phyloP scores from a whole-genome alignment of 1,140 invertebrate genomes.

The Rhopalosiphum maidis region DNA sequence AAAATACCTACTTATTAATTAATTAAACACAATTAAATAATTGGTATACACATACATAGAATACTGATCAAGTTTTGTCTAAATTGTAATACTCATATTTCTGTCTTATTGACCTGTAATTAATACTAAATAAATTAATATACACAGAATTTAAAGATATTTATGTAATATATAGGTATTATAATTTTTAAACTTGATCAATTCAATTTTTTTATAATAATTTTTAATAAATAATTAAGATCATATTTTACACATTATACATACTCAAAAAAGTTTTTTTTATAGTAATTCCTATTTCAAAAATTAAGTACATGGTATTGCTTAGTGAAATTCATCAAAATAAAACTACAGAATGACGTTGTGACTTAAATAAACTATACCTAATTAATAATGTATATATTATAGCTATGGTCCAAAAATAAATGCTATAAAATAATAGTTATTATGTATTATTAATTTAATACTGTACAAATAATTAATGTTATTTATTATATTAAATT shows the following conservation, averaged over 20 bases:
- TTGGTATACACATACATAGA: background rate
- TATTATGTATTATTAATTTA: background rate
- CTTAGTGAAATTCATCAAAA: background rate
- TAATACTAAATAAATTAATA: background rate
- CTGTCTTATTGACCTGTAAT: background rate
- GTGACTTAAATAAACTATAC: background rate
- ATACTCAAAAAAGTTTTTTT: background rate
- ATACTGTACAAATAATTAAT: conserved; percentile 11
- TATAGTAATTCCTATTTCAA: background rate
- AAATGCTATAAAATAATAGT: background rate
- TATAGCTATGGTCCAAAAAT: background rate
- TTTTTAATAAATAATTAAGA: background rate
- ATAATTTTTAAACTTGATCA: background rate
- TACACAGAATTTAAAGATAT: background rate
- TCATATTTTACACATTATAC: background rate
- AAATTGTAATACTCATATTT: background rate
- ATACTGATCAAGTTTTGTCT: background rate
- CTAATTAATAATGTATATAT: background rate
- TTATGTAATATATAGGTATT: background rate
- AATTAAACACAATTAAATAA: background rate
- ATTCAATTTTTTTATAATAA: background rate
- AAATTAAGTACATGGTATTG: background rate
- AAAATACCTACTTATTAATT: background rate
- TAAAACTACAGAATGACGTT: background rate
- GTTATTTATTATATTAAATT: background rate